phyloP scores from a whole-genome alignment of 1,140 invertebrate genomes.

The Alviniconcha marisindica region DNA sequence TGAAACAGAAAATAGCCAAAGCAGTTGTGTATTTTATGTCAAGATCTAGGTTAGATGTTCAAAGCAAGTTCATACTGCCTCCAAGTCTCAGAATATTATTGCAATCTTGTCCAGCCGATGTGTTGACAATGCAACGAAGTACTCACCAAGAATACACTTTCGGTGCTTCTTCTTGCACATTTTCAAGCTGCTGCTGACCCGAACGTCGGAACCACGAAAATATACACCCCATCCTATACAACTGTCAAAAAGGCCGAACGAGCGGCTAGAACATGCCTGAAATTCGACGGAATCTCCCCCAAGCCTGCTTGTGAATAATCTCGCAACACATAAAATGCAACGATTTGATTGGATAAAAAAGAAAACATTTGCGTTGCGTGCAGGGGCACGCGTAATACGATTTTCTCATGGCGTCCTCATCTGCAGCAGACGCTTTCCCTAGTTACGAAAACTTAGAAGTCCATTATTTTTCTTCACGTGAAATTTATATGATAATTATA shows the following conservation, averaged over 20 bases:
- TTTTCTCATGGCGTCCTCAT: constrained; percentile 1
- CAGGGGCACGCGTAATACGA: background rate
- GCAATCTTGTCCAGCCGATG: background rate
- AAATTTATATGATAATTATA: too few relatives aligned
- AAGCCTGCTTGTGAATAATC: constrained; percentile 11
- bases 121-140: background rate
- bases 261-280: constrained; percentile 30
- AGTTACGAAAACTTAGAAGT: background rate
- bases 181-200: constrained; percentile 40
- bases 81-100: background rate
- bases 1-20: too few relatives aligned
- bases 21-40: too few relatives aligned
- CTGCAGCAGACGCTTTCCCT: too few relatives aligned
- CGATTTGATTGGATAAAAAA: constrained; percentile 39
- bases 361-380: constrained; percentile 1
- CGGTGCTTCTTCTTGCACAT: constrained; percentile 47
- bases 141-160: constrained; percentile 51
- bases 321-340: constrained; percentile 34
- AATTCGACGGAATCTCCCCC: constrained; percentile 5
- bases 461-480: too few relatives aligned
- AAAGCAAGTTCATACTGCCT: background rate
- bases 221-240: constrained; percentile 51
- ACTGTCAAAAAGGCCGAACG: background rate
- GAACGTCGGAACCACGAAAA: constrained; percentile 42
- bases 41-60: too few relatives aligned